These are phyloP conservation scores for Bolinopsis microptera DNA, from an alignment of 37 sponge, comb jelly and placozoan species.

Conservation along the genomic window DNA sequence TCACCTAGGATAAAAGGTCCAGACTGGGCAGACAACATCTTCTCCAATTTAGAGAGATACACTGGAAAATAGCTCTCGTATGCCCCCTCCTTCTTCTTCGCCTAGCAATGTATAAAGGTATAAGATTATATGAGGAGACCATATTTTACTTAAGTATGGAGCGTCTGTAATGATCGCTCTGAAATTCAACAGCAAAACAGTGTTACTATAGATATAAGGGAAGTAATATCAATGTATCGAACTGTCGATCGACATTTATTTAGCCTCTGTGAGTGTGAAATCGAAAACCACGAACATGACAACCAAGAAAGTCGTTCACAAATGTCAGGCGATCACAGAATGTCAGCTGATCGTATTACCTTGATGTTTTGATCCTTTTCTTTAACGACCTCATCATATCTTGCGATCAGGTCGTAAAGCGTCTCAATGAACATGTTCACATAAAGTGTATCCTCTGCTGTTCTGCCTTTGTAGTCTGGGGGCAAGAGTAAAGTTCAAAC, in stretches of 20 bases:
- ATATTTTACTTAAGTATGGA: no score
- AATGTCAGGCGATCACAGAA: background rate
- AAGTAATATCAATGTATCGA: no score
- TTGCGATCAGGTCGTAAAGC: background rate
- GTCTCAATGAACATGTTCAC: slow-evolving; percentile 15
- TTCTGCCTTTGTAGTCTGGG: background rate
- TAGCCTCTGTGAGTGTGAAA: no score
- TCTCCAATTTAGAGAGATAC: background rate
- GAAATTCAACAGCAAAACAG: no score
- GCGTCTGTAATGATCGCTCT: no score
- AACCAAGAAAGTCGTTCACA: no score
- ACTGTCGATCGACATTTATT: no score
- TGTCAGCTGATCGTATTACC: no score
- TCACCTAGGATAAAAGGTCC: background rate
- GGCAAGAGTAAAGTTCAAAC: no score
- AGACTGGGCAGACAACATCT: background rate
- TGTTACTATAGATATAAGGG: no score
- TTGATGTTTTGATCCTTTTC: background rate
- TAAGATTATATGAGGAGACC: no score
- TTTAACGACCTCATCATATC: slow-evolving; percentile 2
- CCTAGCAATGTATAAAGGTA: background rate
- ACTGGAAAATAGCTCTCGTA: background rate
- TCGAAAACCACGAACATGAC: no score
- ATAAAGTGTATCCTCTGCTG: background rate
- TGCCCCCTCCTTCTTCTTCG: background rate